Evolutionary conservation across 2,888 invertebrate genomes (phyloP), one percentile per base, ranked within the genome.

Genomic region (Clostera curtula): DNA sequence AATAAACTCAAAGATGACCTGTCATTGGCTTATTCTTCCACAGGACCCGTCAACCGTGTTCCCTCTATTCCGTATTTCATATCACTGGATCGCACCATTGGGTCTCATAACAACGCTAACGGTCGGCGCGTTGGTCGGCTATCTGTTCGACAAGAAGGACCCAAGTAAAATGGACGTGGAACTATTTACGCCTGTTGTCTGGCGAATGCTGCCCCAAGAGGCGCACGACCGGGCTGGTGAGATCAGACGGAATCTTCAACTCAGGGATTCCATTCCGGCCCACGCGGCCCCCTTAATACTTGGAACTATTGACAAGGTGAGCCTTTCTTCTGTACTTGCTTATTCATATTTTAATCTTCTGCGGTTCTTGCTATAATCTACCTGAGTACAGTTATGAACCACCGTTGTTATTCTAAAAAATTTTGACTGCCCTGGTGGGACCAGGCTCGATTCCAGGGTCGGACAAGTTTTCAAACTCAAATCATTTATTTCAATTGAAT

Each of bases 61-160:
- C 62, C 90, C 91, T 0, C 60, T 93, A 7, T 93, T 93, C 71
- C 88, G 91, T 5, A 55, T 94, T 21, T 93, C 93, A 0, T 94
- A 92, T 65, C 89, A 93, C 60, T 93, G 93, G 93, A 90, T 93
- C 32, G 90, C 92, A 18, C 90, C 91, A 0, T 77, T 92, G 25
- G 93, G 93, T 0, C 84, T 91, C 0, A 25, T 85, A 0, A 85
- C 89, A 0, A 91, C 91, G 0, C 54, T 93, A 10, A 29, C 87
- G 0, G 89, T 93, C 0, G 94, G 93, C 0, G 75, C 88, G 2
- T 47, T 90, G 8, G 88, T 90, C n/a, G 83, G 82, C 2, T 75
- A 60, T 56, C 36, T 66, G 10, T 69, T 62, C 29, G 83, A 83
- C 44, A 49, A 49, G 14, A 49, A 35, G 2, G 50, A 58, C 2